These are phyloP conservation scores for Psilopsiagon aymara DNA, from an alignment of 2,113 vertebrate species.

Conservation along the genomic window DNA sequence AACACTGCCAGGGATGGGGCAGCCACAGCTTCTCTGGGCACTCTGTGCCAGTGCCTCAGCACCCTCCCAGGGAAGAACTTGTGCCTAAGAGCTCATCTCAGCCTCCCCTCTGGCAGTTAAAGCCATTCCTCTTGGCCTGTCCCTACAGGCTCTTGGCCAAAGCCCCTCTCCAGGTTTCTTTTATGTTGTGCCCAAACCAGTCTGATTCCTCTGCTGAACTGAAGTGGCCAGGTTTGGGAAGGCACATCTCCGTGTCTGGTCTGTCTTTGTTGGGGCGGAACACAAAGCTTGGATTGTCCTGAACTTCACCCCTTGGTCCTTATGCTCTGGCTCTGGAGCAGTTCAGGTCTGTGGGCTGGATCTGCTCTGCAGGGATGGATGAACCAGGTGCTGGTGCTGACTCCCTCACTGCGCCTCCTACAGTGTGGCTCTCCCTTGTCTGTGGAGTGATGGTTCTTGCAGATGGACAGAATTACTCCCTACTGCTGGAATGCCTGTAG, in stretches of 20 bases:
- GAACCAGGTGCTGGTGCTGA: neutral
- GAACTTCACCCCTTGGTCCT: neutral
- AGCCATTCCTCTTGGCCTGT: neutral
- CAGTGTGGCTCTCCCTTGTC: accelerated
- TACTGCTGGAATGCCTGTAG: neutral
- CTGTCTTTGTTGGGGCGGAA: neutral
- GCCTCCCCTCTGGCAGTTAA: neutral
- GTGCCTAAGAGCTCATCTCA: neutral
- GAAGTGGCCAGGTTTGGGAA: neutral
- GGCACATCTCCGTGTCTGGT: accelerated
- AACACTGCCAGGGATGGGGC: no score
- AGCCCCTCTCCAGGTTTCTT: neutral
- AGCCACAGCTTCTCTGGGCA: no score
- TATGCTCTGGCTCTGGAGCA: neutral
- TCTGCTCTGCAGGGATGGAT: neutral
- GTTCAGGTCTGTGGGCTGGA: neutral
- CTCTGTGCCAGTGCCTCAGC: no score
- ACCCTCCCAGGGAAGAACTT: no score
- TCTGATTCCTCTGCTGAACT: neutral
- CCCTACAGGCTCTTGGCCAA: neutral
- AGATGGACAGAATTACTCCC: neutral
- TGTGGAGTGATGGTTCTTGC: neutral
- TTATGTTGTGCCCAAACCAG: neutral
- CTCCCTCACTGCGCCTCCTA: accelerated
- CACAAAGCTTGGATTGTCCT: neutral